Conservation (phyloP, 2,888 invertebrate genomes). For the Plutella xylostella region DNA sequence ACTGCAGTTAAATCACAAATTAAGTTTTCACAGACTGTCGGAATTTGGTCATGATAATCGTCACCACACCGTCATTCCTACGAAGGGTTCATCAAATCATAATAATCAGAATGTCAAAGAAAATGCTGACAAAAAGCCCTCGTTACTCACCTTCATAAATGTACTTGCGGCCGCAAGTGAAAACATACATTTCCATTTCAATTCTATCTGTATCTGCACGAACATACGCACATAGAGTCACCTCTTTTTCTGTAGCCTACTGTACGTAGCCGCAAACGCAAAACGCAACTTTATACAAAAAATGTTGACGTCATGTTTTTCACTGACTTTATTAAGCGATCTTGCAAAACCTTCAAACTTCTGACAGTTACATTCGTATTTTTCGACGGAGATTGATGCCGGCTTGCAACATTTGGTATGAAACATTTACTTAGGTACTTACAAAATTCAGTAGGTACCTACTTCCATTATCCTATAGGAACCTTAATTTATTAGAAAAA, state of each 20-base stretch:
- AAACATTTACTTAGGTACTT: not conserved
- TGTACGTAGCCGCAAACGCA: not conserved
- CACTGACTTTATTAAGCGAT: constrained; percentile 33
- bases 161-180: too few relatives aligned
- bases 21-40: not conserved
- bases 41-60: not conserved
- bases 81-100: constrained; percentile 2
- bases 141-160: constrained; percentile 3
- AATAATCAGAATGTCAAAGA: not conserved
- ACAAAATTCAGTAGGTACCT: not conserved
- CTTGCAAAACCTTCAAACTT: constrained; percentile 36
- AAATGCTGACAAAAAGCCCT: not conserved
- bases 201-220: too few relatives aligned
- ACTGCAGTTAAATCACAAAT: not conserved
- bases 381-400: constrained; percentile 42
- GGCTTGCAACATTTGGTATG: constrained; percentile 14
- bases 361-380: constrained; percentile 35
- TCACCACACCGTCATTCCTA: constrained; percentile 18
- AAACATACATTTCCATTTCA: too few relatives aligned
- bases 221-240: too few relatives aligned
- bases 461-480: not conserved
- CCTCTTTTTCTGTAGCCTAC: too few relatives aligned
- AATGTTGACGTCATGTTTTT: constrained; percentile 7
- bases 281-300: not conserved
- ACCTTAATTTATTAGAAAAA: not conserved